Percentiles rank a stretch among this genome's conserved stretches.
Evolutionary conservation across 2,888 invertebrate genomes (phyloP).

Genomic region (Aproaerema taeniolella): DNA sequence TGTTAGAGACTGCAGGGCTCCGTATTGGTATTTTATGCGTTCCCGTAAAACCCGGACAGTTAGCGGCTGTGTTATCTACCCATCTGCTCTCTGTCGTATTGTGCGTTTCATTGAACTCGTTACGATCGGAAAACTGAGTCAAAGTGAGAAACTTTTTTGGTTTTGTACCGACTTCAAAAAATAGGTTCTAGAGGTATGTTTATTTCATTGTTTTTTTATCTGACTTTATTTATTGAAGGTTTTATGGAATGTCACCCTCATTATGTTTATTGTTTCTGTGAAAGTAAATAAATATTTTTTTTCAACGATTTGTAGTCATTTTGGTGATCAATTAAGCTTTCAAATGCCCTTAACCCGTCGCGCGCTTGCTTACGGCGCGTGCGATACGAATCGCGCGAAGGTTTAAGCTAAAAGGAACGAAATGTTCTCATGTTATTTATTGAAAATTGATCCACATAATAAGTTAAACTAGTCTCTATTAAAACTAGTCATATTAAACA

Average conservation of each 20-base stretch:
- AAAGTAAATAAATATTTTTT: background rate
- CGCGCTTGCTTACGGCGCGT: too few relatives aligned
- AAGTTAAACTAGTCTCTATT: too few relatives aligned
- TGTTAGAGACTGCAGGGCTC: too few relatives aligned
- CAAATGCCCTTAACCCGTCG: too few relatives aligned
- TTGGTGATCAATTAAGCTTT: background rate
- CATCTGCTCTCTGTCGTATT: constrained; percentile 70
- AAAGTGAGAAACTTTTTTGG: background rate
- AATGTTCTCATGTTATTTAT: too few relatives aligned
- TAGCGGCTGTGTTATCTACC: constrained; percentile 61
- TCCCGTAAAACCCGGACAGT: constrained; percentile 59
- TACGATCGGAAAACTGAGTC: constrained; percentile 41
- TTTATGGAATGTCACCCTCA: too few relatives aligned
- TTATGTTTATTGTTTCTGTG: background rate
- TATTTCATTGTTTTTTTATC: background rate
- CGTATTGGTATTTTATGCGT: too few relatives aligned
- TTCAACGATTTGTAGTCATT: background rate
- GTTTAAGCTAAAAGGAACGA: too few relatives aligned
- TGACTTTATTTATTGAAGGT: too few relatives aligned
- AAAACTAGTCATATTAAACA: too few relatives aligned
- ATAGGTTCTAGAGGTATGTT: background rate
- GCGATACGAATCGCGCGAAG: too few relatives aligned
- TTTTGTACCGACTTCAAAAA: background rate
- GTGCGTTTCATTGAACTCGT: constrained; percentile 63
- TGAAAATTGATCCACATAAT: too few relatives aligned